These are phyloP conservation scores for Alethe castanea DNA, from an alignment of 2,113 vertebrate genomes.

Conservation along the genomic window DNA sequence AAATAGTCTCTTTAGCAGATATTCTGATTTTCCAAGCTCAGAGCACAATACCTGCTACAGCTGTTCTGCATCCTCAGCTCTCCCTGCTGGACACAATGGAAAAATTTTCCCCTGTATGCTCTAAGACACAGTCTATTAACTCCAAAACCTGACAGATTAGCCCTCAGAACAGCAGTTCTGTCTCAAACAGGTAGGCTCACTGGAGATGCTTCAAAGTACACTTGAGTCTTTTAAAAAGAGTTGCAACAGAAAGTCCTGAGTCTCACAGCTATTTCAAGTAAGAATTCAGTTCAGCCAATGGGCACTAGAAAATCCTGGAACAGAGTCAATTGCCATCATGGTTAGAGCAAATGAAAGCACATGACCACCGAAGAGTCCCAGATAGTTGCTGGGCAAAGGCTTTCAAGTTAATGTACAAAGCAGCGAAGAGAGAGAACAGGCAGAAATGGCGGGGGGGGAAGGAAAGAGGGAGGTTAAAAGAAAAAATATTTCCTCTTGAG, in stretches of 20 bases:
- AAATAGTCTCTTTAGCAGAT: background rate
- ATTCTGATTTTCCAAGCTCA: background rate
- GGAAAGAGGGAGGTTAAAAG: rapidly evolving
- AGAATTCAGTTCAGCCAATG: background rate
- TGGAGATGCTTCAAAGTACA: background rate
- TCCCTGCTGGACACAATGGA: background rate
- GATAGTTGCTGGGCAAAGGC: background rate
- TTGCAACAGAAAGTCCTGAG: background rate
- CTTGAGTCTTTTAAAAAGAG: background rate
- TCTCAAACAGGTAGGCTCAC: background rate
- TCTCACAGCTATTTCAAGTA: background rate
- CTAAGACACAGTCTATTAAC: background rate
- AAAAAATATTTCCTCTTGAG: background rate
- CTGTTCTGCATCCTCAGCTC: background rate
- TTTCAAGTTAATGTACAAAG: background rate
- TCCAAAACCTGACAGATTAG: background rate
- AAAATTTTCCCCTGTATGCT: background rate
- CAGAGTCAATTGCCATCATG: background rate
- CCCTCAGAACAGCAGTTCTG: background rate
- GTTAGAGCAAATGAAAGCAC: background rate
- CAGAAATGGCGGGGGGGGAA: rapidly evolving
- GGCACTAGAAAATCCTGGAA: background rate
- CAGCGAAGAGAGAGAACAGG: background rate
- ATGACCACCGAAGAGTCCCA: background rate
- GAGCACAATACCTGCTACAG: background rate